Conservation (phyloP, 2,113 vertebrate genomes). For the Podarcis muralis region DNA sequence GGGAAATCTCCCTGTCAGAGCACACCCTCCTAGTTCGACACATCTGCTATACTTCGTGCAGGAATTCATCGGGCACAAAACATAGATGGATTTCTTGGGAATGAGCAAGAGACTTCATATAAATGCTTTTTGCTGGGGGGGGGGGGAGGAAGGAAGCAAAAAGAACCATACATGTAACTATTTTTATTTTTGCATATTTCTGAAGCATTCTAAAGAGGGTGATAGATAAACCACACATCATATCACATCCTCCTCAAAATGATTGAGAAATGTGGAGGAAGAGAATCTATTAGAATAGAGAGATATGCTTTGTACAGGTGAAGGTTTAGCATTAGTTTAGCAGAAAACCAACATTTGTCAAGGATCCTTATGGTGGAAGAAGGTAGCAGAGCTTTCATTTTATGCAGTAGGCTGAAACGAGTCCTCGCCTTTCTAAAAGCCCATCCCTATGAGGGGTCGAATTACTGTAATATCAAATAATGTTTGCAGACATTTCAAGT, state of each 20-base stretch:
- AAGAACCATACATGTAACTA: neutral
- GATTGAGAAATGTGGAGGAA: neutral
- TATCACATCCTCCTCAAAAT: neutral
- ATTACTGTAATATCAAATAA: neutral
- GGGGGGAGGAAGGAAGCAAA: neutral
- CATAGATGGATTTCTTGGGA: neutral
- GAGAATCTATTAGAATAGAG: neutral
- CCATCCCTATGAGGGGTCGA: neutral
- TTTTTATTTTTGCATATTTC: neutral
- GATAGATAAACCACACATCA: neutral
- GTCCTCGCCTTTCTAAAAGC: neutral
- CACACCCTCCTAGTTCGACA: neutral
- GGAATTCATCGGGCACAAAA: neutral
- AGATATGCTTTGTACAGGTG: neutral
- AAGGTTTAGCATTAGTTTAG: neutral
- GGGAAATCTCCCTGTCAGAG: constrained; percentile 37
- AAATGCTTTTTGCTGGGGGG: neutral
- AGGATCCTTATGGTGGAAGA: neutral
- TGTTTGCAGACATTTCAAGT: neutral
- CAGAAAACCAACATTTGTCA: neutral
- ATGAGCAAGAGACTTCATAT: neutral
- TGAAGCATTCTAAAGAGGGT: neutral
- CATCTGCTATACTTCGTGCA: neutral
- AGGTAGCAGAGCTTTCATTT: neutral
- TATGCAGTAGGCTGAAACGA: neutral